Evolutionary conservation across 2,888 invertebrate genomes (phyloP).

Genomic region (Julus scandinavius): DNA sequence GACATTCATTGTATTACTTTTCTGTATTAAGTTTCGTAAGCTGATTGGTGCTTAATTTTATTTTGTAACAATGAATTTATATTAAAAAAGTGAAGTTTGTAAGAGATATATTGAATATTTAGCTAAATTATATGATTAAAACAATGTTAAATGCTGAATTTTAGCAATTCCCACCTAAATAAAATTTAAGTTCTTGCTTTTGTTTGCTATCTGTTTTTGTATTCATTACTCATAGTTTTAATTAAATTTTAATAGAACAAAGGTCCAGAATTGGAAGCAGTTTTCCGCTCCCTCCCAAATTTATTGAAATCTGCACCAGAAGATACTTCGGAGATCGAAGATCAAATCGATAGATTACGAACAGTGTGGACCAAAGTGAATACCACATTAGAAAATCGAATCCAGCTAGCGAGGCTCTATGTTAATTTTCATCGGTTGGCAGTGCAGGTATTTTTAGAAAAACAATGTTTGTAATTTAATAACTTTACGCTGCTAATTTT

Average conservation of each 20-base stretch:
- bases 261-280: slow-evolving; percentile 75
- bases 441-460: slow-evolving; percentile 68
- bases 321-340: slow-evolving; percentile 65
- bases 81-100: no score
- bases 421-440: slow-evolving; percentile 79
- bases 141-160: neutral
- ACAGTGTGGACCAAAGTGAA: slow-evolving; percentile 64
- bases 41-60: no score
- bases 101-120: no score
- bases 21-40: neutral
- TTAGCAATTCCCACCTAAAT: neutral
- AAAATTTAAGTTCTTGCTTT: no score
- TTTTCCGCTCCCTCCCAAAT: slow-evolving; percentile 73
- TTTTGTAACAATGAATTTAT: no score
- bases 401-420: slow-evolving; percentile 75
- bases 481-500: neutral
- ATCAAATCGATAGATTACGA: slow-evolving; percentile 64
- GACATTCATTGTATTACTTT: neutral
- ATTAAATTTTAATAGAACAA: slow-evolving; percentile 69
- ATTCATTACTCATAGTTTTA: slow-evolving; percentile 59
- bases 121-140: no score
- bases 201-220: no score
- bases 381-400: slow-evolving; percentile 67
- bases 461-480: slow-evolving; percentile 4
- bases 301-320: slow-evolving; percentile 75